Evolutionary conservation across 2,888 invertebrate genomes (phyloP), one percentile per base, ranked within the genome.

Genomic region (Hoplodrina ambigua): DNA sequence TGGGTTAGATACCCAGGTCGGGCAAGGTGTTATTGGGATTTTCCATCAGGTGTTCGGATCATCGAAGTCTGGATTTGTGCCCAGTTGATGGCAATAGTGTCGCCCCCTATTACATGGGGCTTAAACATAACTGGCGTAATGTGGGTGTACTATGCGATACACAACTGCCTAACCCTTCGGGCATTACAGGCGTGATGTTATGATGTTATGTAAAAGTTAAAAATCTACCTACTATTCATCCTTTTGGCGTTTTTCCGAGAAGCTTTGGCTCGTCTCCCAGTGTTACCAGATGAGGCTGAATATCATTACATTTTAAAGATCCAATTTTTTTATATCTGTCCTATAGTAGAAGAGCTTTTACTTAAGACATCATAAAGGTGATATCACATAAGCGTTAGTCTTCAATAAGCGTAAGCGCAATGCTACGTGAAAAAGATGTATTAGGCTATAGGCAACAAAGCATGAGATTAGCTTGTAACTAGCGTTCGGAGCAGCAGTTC

Each of bases 281-380:
- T 67, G 78, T 67, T 72, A 72, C 78, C 81, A 55, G 72, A 4
- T 69, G 76, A 57, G 46, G 77, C 77, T 77, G 69, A 69, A 80
- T 41, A 57, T 69, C 20, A 58, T 78, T 68, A 69, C 13, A 69
- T 56, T 80, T 76, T 57, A 75, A 77, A 15, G 0, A 37, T 52
- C 68, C 57, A 69, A 54, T 52, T 41, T 52, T 49, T 46, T 52
- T 25, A 17, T 13, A 75, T n/a, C 1, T 44, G 17, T 44, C 5
- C 4, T 33, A 1, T 7, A 20, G 13, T 13, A 44, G 10, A 41
- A 49, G 8, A 54, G 54, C 15, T 71, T 25, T 11, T 5, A 0
- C 8, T 19, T 1, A 17, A 5, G 17, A 20, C 15, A 30, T 25
- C 6, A n/a, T 54, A 53, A 65, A 44, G 0, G 0, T 11, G 44